Conservation (phyloP, 2,888 invertebrate genomes). For the Hymenopus coronatus region DNA sequence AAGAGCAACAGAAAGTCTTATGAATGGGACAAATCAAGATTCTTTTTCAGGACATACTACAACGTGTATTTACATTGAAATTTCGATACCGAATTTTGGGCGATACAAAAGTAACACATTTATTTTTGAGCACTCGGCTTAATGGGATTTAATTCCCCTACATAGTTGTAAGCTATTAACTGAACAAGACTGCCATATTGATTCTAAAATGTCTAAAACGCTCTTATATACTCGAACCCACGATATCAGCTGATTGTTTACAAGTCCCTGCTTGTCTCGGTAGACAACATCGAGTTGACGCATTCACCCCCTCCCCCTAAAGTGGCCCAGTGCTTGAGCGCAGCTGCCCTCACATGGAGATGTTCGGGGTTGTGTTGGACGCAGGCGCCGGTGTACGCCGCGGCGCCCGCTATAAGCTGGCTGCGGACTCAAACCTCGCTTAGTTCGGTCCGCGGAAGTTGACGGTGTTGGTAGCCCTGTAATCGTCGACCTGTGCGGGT, state of each 20-base stretch:
- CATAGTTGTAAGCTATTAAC: too few relatives aligned
- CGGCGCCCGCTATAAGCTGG: neutral
- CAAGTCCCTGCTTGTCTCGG: neutral
- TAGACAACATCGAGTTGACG: neutral
- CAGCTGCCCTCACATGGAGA: neutral
- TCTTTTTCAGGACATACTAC: too few relatives aligned
- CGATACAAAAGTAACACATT: too few relatives aligned
- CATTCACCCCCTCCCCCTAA: neutral
- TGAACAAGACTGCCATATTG: too few relatives aligned
- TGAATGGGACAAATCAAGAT: too few relatives aligned
- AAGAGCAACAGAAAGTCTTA: too few relatives aligned
- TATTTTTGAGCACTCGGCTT: too few relatives aligned
- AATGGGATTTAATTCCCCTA: too few relatives aligned
- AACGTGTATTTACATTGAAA: too few relatives aligned
- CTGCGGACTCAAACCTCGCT: neutral
- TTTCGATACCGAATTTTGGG: too few relatives aligned
- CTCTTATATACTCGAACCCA: too few relatives aligned
- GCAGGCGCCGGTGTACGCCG: neutral
- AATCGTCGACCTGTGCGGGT: neutral
- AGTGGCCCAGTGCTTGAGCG: neutral
- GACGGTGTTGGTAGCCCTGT: neutral
- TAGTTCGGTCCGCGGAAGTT: neutral
- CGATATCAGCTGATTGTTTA: neutral
- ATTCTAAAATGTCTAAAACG: too few relatives aligned
- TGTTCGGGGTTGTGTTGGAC: neutral